Evolutionary conservation across 1,140 invertebrate species (phyloP).

Genomic region (Eriosoma lanigerum): DNA sequence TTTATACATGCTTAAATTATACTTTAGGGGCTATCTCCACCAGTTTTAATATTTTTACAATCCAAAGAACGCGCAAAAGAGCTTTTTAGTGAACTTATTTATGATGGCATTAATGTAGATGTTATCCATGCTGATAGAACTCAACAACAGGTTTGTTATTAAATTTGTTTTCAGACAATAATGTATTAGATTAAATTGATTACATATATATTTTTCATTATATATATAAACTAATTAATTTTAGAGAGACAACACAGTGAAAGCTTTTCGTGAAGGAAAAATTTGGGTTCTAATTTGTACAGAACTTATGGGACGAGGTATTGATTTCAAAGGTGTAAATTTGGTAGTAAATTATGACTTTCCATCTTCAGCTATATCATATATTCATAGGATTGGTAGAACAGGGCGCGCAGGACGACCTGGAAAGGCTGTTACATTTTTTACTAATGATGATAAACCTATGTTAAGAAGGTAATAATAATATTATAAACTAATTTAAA

Average conservation of each 20-base stretch:
- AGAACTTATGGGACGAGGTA: slow-evolving; percentile 93
- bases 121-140: slow-evolving; percentile 91
- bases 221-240: slow-evolving; percentile 55
- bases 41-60: slow-evolving; percentile 88
- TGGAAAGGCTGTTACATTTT: slow-evolving; percentile 92
- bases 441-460: slow-evolving; percentile 81
- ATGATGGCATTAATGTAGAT: slow-evolving; percentile 90
- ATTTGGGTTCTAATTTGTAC: slow-evolving; percentile 97
- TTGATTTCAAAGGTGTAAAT: slow-evolving; percentile 97
- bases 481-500: not conserved
- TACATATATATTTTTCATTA: too few species aligned
- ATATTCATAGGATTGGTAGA: slow-evolving; percentile 90
- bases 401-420: slow-evolving; percentile 89
- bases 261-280: slow-evolving; percentile 84
- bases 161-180: not conserved
- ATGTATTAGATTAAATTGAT: not conserved
- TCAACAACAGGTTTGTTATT: slow-evolving; percentile 71
- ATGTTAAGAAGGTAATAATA: slow-evolving; percentile 75
- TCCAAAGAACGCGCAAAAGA: slow-evolving; percentile 90
- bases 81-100: slow-evolving; percentile 86
- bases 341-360: slow-evolving; percentile 98
- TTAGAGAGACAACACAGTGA: slow-evolving; percentile 85
- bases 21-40: slow-evolving; percentile 76
- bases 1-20: too few species aligned
- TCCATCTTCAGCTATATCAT: slow-evolving; percentile 86